Evolutionary conservation across 2,888 invertebrate species (phyloP).

Genomic region (Idaea aversata): DNA sequence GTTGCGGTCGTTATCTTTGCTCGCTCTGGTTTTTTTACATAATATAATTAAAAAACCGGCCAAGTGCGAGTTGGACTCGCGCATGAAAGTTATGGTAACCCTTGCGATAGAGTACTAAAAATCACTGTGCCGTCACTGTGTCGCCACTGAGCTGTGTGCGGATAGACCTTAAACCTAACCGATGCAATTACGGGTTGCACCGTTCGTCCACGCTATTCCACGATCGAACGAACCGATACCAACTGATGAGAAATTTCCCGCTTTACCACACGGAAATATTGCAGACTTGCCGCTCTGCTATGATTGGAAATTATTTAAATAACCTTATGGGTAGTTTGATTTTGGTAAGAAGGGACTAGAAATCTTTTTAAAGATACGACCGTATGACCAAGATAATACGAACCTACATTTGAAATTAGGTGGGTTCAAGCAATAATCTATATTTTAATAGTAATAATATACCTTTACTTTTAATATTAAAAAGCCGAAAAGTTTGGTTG

Average conservation of each 20-base stretch:
- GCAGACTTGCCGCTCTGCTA: conserved; percentile 10
- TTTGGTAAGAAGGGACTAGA: not conserved
- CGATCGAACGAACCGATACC: conserved; percentile 42
- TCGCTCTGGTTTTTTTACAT: too few species aligned
- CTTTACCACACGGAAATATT: conserved; percentile 61
- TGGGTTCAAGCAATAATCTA: too few species aligned
- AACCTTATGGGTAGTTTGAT: conserved; percentile 1
- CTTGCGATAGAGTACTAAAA: too few species aligned
- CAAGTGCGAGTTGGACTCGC: too few species aligned
- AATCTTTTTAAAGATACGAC: not conserved
- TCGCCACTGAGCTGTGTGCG: too few species aligned
- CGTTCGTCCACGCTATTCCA: conserved; percentile 35
- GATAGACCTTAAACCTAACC: conserved; percentile 6
- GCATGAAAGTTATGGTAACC: too few species aligned
- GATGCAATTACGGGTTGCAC: conserved; percentile 40
- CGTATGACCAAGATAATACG: conserved; percentile 13
- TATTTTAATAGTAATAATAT: too few species aligned
- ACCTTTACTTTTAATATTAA: too few species aligned
- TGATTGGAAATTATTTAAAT: conserved; percentile 19
- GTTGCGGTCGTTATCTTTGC: too few species aligned
- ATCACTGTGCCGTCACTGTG: too few species aligned
- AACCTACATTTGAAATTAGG: conserved; percentile 13
- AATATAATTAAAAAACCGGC: too few species aligned
- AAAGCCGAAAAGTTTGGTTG: too few species aligned
- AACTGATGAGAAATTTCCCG: conserved; percentile 70